Conservation (phyloP, 1,140 invertebrate species). For the Asbolus verrucosus region DNA sequence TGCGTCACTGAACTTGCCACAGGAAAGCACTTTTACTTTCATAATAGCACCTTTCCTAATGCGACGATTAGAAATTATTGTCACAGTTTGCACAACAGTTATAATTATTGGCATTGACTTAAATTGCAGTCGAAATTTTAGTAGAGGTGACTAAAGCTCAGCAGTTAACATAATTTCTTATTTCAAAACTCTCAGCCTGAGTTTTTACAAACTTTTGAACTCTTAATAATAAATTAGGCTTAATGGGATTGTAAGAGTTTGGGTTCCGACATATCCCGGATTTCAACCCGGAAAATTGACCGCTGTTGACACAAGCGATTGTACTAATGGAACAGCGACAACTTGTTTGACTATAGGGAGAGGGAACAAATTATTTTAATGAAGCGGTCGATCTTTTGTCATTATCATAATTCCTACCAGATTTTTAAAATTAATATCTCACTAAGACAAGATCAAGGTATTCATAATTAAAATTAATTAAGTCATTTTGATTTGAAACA, state of each 20-base stretch:
- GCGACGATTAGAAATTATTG: constrained; percentile 17
- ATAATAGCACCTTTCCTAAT: constrained; percentile 34
- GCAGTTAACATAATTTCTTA: constrained; percentile 10
- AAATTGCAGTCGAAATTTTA: neutral
- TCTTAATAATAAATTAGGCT: constrained; percentile 28
- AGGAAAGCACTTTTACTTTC: constrained; percentile 32
- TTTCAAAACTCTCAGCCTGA: neutral
- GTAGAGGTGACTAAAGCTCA: neutral
- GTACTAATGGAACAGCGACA: constrained; percentile 33
- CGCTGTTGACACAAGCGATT: constrained; percentile 38
- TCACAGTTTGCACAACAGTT: constrained; percentile 3
- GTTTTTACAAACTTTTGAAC: neutral
- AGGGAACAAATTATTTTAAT: constrained; percentile 33
- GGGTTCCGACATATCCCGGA: constrained; percentile 27
- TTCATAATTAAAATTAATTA: constrained; percentile 16
- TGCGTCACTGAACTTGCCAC: constrained; percentile 21
- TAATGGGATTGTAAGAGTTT: constrained; percentile 11
- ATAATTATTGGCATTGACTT: constrained; percentile 27
- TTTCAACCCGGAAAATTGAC: constrained; percentile 32
- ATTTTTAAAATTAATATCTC: neutral
- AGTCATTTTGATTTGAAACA: neutral
- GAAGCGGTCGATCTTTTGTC: constrained; percentile 18
- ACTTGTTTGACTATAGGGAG: constrained; percentile 31
- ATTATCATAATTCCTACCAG: no score
- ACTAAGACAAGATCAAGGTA: constrained; percentile 22